These are phyloP conservation scores for Rotaria sp. DNA, from an alignment of 2,888 invertebrate genomes.

Conservation along the genomic window DNA sequence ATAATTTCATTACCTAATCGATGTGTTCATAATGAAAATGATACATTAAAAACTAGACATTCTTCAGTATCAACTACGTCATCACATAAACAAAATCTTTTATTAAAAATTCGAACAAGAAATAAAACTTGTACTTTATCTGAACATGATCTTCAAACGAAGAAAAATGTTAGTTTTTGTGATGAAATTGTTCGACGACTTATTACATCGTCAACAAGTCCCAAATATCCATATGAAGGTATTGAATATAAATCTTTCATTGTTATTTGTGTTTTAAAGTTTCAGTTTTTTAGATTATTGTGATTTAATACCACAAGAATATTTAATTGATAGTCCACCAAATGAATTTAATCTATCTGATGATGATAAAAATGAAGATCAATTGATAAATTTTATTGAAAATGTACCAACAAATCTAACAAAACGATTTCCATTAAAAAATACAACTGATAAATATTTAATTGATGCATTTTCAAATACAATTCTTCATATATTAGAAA, in stretches of 20 bases:
- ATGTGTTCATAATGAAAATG: neutral
- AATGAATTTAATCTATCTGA: constrained; percentile 26
- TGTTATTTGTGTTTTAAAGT: no score
- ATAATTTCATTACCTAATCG: neutral
- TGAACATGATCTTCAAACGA: constrained; percentile 2
- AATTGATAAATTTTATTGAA: neutral
- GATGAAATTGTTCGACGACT: neutral
- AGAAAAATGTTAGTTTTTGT: constrained; percentile 1
- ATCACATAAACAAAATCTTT: neutral
- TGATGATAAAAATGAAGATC: neutral
- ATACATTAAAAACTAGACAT: neutral
- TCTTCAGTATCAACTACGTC: neutral
- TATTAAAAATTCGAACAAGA: neutral
- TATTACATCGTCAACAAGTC: constrained; percentile 13
- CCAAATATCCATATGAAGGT: neutral
- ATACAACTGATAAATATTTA: neutral
- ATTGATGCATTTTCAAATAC: neutral
- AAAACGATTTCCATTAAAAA: neutral
- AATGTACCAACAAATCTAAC: neutral
- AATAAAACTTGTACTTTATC: neutral
- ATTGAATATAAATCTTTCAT: neutral
- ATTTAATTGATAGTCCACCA: neutral
- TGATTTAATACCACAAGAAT: neutral
- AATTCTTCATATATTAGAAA: constrained; percentile 22
- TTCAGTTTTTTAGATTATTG: neutral